Conservation (phyloP, 2,888 invertebrate species). For the Drosophila bunnanda region DNA sequence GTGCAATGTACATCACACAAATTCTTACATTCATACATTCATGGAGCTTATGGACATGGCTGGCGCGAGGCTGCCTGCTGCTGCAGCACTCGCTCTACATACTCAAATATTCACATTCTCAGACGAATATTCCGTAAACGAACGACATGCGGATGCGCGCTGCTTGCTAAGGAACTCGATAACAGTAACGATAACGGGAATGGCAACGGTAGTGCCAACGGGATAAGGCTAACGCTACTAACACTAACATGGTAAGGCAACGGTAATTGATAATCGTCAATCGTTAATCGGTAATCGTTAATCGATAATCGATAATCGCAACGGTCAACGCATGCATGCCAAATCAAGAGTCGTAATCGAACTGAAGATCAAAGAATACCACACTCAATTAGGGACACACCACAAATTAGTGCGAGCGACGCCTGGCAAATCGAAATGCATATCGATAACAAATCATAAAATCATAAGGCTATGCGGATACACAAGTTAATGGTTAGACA, state of each 20-base stretch:
- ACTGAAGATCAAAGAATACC: conserved; percentile 33
- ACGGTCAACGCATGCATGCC: conserved; percentile 30
- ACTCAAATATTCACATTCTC: conserved; percentile 28
- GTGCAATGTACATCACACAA: conserved; percentile 42
- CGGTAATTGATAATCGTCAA: conserved; percentile 8
- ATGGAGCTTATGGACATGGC: conserved; percentile 26
- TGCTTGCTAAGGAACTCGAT: conserved; percentile 58
- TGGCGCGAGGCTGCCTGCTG: background rate
- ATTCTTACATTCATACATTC: conserved; percentile 26
- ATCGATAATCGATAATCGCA: conserved; percentile 6
- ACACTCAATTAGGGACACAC: conserved; percentile 64
- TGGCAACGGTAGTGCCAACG: conserved; percentile 12
- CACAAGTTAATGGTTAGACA: conserved; percentile 24
- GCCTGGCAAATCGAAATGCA: conserved; percentile 41
- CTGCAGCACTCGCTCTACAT: conserved; percentile 13
- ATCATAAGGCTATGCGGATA: conserved; percentile 8
- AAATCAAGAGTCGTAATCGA: conserved; percentile 28
- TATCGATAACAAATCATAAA: conserved; percentile 14
- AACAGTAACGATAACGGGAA: conserved; percentile 28
- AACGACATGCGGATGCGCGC: conserved; percentile 71
- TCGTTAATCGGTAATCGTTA: conserved; percentile 3
- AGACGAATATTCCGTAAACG: conserved; percentile 16
- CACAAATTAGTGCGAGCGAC: conserved; percentile 75
- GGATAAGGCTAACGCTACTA: conserved; percentile 15
- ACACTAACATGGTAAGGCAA: conserved; percentile 16